Percentiles rank a stretch among this genome's conserved stretches.
phyloP scores from a whole-genome alignment of 1,140 invertebrate species.

The Halictus rubicundus region DNA sequence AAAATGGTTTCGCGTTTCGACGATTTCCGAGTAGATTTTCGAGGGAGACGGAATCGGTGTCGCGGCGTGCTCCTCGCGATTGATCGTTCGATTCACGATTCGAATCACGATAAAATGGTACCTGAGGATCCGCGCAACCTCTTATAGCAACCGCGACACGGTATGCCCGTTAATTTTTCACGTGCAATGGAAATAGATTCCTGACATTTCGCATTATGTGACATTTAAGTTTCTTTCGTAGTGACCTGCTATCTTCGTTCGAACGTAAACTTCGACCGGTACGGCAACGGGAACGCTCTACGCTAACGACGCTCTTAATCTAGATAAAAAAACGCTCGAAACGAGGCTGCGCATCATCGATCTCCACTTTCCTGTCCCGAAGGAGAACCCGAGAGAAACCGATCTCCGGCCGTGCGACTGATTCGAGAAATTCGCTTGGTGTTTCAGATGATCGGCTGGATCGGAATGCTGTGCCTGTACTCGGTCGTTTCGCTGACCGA shows the following conservation, averaged over 20 bases:
- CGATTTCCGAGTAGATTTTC: no score
- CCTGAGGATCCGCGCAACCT: slow-evolving; percentile 3
- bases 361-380: no score
- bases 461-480: slow-evolving; percentile 62
- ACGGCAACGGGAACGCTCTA: neutral
- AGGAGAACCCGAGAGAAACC: no score
- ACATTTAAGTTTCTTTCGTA: slow-evolving; percentile 51
- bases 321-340: neutral
- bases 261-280: slow-evolving; percentile 30
- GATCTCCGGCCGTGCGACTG: neutral
- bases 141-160: slow-evolving; percentile 40
- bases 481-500: slow-evolving; percentile 50
- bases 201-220: slow-evolving; percentile 58
- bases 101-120: neutral
- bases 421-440: neutral
- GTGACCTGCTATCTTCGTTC: slow-evolving; percentile 50
- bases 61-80: no score
- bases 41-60: no score
- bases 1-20: no score
- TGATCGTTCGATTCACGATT: no score
- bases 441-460: slow-evolving; percentile 67
- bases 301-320: neutral
- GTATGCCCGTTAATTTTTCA: slow-evolving; percentile 52
- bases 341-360: neutral
- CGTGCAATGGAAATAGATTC: slow-evolving; percentile 57